Conservation (phyloP, 2,113 vertebrate species). For the Phalacrocorax aristotelis region DNA sequence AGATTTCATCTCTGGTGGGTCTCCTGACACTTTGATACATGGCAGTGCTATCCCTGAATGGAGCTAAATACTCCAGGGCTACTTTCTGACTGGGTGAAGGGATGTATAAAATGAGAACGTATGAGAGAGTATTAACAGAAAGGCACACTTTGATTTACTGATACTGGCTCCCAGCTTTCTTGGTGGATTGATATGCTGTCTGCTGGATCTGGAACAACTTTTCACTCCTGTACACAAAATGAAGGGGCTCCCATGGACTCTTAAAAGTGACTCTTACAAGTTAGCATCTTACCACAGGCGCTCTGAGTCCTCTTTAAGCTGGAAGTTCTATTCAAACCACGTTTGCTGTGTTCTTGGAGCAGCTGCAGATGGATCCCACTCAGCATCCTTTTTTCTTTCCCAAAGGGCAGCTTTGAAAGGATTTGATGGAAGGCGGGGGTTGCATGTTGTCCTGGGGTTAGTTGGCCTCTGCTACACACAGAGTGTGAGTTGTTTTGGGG, state of each 20-base stretch:
- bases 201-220: constrained; percentile 62
- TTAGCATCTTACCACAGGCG: neutral
- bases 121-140: constrained; percentile 62
- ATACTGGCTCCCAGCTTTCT: constrained; percentile 55
- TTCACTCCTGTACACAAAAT: constrained; percentile 35
- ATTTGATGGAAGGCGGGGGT: neutral
- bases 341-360: neutral
- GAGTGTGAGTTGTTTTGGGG: neutral
- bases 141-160: constrained; percentile 73
- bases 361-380: neutral
- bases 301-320: neutral
- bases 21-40: constrained; percentile 75
- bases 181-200: constrained; percentile 71
- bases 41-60: constrained; percentile 63
- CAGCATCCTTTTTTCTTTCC: neutral
- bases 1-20: constrained; percentile 66
- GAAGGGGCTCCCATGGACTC: constrained; percentile 25
- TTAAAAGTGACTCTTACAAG: constrained; percentile 33
- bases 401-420: neutral
- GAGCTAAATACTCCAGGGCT: constrained; percentile 69
- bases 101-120: constrained; percentile 55
- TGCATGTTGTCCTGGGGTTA: neutral
- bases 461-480: neutral
- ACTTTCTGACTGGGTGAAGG: constrained; percentile 58
- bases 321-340: neutral